Evolutionary conservation across 2,888 invertebrate genomes (phyloP), one percentile per base, ranked within the genome.

Genomic region (Conistra vaccinii): DNA sequence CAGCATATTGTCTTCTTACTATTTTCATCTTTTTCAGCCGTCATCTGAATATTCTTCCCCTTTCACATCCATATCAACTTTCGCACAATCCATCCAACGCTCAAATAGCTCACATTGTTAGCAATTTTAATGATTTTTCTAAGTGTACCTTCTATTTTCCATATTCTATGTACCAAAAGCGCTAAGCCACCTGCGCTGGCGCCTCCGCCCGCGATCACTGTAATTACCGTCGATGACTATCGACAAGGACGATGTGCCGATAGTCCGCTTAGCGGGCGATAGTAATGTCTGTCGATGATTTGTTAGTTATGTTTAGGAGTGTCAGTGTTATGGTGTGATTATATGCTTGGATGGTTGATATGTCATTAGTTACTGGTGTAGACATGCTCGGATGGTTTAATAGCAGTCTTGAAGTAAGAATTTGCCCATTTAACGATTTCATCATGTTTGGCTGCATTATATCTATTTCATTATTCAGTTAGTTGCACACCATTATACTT

Each of bases 101-200:
- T 63, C n/a, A n/a, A n/a, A n/a, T n/a, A 12, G 6, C n/a, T 42
- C 12, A 65, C 5, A 48, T 2, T 4, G 2, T 42, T 26, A 2
- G 6, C 26, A 17, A 57, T 20, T 62, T 26, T 29, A 29, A n/a
- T 12, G 1, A 10, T 3, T 1, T 2, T 14, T 14, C 12, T 12
- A 6, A 63, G 12, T 66, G 23, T 12, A 66, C 68, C 83, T 84
- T 84, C 81, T 83, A 6, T 0, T 1, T 23, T 2, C 9, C 4
- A 26, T 6, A 48, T 69, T 17, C 17, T 29, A 12, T 23, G 29
- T 2, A 48, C 20, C 23, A 48, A 60, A 70, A 83, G 55, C 75
- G 75, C 75, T 71, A 65, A 76, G 78, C 78, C 85, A 86, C 87
- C 86, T 86, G 86, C 83, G 87, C 87, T 79, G 87, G 86, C 86